Base-by-base conservation (phyloP, 2,888 invertebrate species). In the Acanthopleura granulata region DNA sequence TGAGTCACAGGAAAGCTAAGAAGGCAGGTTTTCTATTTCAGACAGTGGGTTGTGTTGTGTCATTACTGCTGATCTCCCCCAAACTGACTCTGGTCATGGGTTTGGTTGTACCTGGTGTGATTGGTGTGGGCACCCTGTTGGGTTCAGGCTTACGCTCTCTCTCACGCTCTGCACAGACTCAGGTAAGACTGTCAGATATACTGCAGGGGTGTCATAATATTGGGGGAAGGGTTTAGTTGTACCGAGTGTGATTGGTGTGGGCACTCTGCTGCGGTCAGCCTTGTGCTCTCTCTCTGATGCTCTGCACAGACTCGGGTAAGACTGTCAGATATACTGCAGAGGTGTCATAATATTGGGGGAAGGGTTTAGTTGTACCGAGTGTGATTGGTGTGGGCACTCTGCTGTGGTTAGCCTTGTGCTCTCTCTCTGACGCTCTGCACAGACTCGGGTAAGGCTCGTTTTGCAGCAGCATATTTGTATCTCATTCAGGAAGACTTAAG, bases 21-120 rank as follows among this genome's bases (percentile, higher is more conserved):
- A n/a, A n/a, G n/a, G n/a, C n/a, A n/a, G n/a, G 9, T 40, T 40
- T 3, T 40, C 71, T 62, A 25, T 81, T 80, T 12, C 84, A 90
- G 89, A 86, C 86, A 22, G 72, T 88, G 51, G 90, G 90, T 12
- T 90, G 89, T 83, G 81, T 87, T 29, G 83, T 82, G 15, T 95
- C 96, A 22, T 90, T 99, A 72, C 93, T 96, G 80, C 91, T 95
- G 62, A 95, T 99, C 87, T 98, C 98, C 0, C 97, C 97, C 0
- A 94, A 96, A 84, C 93, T 99, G 92, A 97, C 98, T 0, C 93
- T 93, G 0, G 92, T 96, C 62, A 96, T 97, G 75, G 90, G 97
- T 81, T 91, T 96, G n/a, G 94, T 96, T 74, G 93, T 98, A 29
- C 97, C 98, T 0, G 93, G 94, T 0, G 94, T 98, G 15, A 95